Evolutionary conservation across 2,113 vertebrate species (phyloP).

Genomic region (Microtus richardsoni): DNA sequence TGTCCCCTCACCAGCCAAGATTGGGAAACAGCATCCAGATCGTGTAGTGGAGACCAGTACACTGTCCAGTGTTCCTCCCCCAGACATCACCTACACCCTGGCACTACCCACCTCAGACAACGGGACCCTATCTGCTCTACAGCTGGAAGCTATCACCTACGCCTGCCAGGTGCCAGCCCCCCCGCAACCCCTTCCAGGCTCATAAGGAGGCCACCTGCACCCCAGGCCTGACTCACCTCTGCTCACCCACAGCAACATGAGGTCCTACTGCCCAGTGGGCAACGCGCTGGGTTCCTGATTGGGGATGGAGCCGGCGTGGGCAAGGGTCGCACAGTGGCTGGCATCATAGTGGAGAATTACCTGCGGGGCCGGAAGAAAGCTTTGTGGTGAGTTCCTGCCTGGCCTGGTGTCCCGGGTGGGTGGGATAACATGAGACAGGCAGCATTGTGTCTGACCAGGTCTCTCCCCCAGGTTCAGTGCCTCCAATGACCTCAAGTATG

Average conservation of each 20-base stretch:
- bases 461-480: conserved; percentile 94
- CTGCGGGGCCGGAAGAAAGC: conserved; percentile 95
- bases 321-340: conserved; percentile 96
- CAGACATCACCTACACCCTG: conserved; percentile 95
- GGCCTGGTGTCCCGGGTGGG: background rate
- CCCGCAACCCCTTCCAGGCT: background rate
- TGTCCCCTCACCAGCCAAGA: conserved; percentile 88
- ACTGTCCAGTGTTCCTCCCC: conserved; percentile 97
- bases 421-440: background rate
- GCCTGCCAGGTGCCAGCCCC: conserved; percentile 93
- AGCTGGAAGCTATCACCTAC: conserved; percentile 97
- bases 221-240: conserved; percentile 20
- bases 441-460: background rate
- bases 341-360: conserved; percentile 97
- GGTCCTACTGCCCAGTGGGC: conserved; percentile 94
- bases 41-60: conserved; percentile 99
- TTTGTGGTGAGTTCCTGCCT: conserved; percentile 90
- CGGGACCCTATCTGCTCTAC: conserved; percentile 94
- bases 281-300: conserved; percentile 97
- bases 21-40: conserved; percentile 97
- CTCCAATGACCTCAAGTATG: conserved; percentile 98
- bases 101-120: conserved; percentile 89
- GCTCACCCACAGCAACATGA: conserved; percentile 93
- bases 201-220: rapidly evolving
- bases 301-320: conserved; percentile 97